Base-by-base conservation (phyloP, 2,888 invertebrate species). In the Volucella bombylans region DNA sequence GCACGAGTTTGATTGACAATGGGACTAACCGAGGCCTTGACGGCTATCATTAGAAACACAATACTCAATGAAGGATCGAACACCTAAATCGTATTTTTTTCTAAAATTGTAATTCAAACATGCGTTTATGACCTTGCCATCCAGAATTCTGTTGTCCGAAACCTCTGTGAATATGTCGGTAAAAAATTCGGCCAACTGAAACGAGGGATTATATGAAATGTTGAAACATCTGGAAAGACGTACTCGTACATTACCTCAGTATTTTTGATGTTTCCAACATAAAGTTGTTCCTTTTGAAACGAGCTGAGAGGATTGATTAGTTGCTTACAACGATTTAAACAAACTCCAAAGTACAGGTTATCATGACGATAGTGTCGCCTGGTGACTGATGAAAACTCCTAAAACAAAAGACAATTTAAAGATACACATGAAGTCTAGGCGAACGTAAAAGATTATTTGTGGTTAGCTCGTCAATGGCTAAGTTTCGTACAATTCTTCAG, bases 1-100 rank as follows among this genome's bases (percentile, higher is more conserved):
- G 8, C 1, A 15, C 4, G 14, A n/a, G 41, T 38, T 41, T 1
- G 31, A 31, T 31, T 57, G n/a, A 10, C 18, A 55, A 11, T n/a
- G 12, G 12, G 12, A 67, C 87, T 77, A 78, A 88, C 90, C 89
- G 50, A 87, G 82, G 15, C 76, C 61, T 41, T 86, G 23, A 0
- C 67, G 45, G 3, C 86, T 86, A 8, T 87, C 82, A 1, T 88
- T 82, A 4, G 86, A 38, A 10, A 88, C 89, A 74, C 90, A 91
- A 59, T 91, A 90, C 74, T 90, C 89, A 47, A 90, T 88, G 67
- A 71, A 89, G 52, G 89, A 89, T 45, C 88, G 88, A 10, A 90
- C 77, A 9, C 81, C 72, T 57, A 88, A 86, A 12, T 86, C 80
- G 14, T 88, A 87, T 1, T 85, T 83, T 9, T 87, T 81, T 4